A percentile compares a stretch with the other conserved stretches of the same genome.
Conservation (phyloP, 37 sponge, comb jelly and placozoan species). For the Theonella swinhoei region DNA sequence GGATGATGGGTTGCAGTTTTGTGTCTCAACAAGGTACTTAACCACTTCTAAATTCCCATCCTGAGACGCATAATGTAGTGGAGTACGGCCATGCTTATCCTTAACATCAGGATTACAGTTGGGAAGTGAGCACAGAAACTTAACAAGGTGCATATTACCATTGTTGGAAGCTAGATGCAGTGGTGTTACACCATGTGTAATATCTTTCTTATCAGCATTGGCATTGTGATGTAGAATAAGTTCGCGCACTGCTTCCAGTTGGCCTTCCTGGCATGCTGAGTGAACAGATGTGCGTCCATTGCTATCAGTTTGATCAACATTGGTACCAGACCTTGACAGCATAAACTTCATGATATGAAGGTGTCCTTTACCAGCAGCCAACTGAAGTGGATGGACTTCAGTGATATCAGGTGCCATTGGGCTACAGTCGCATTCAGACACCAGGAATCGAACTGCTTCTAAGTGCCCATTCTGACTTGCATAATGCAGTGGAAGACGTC, state of each 20-base stretch:
- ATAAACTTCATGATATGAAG: constrained; percentile 11
- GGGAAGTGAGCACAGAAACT: constrained; percentile 22
- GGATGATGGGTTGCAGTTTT: background rate
- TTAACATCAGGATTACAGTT: constrained; percentile 2
- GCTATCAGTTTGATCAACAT: background rate
- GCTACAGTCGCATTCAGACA: background rate
- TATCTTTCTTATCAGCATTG: background rate
- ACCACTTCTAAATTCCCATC: constrained; percentile 36
- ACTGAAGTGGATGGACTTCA: background rate
- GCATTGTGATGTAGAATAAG: constrained; percentile 25
- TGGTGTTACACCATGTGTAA: constrained; percentile 25
- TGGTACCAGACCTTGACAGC: background rate
- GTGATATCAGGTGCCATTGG: background rate
- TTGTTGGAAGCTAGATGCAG: constrained; percentile 54
- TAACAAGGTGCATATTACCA: constrained; percentile 20
- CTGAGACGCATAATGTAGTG: constrained; percentile 38
- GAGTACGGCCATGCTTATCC: constrained; percentile 36
- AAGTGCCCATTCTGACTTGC: constrained; percentile 26
- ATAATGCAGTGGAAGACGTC: constrained; percentile 29
- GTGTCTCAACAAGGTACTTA: constrained; percentile 11
- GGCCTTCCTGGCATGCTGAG: constrained; percentile 29
- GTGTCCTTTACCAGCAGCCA: constrained; percentile 27
- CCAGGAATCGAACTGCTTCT: background rate
- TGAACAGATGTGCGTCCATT: constrained; percentile 44
- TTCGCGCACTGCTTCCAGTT: constrained; percentile 2